Evolutionary conservation across 2,888 invertebrate species (phyloP), one percentile per base, ranked within the genome.

Genomic region (Drosophila borealis): DNA sequence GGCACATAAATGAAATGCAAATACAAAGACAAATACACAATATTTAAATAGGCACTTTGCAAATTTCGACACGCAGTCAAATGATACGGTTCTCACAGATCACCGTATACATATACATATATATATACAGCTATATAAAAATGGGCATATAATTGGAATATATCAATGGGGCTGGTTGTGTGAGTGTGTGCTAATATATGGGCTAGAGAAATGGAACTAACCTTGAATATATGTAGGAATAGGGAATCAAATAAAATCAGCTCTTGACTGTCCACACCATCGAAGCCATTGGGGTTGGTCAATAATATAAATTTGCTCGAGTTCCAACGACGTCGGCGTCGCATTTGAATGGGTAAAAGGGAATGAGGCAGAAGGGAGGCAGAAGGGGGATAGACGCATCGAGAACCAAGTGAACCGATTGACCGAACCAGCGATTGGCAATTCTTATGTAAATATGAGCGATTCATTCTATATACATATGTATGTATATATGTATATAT

Each of bases 301-400:
- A 78, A 81, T 49, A 78, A 39, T 48, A 48, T 53, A 48, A 44
- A 34, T 46, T 61, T 48, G 61, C 55, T 76, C 55, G 71, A 56
- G 50, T 59, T 78, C 41, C 21, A 21, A 21, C 21, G 13, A 49
- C 78, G 69, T 37, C 78, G 69, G 45, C 78, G 69, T 37, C 78
- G 69, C 80, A 80, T 64, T 80, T 59, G 72, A 68, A 64, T 74
- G 54, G 63, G 71, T 80, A 74, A 82, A 74, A 60, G 72, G 48
- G n/a, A 60, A 51, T 10, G 34, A 19, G 39, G 1, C 25, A 25
- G 8, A 2, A 8, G 25, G 25, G 25, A 19, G 39, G 1, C 25
- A 25, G 8, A 2, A 8, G 25, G 25, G 25, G 25, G 25, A 8
- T 8, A 41, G 51, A 29, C 25, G 36, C 53, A 13, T 36, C 55